phyloP scores from a whole-genome alignment of 2,888 invertebrate genomes.

The Torymus auratus region DNA sequence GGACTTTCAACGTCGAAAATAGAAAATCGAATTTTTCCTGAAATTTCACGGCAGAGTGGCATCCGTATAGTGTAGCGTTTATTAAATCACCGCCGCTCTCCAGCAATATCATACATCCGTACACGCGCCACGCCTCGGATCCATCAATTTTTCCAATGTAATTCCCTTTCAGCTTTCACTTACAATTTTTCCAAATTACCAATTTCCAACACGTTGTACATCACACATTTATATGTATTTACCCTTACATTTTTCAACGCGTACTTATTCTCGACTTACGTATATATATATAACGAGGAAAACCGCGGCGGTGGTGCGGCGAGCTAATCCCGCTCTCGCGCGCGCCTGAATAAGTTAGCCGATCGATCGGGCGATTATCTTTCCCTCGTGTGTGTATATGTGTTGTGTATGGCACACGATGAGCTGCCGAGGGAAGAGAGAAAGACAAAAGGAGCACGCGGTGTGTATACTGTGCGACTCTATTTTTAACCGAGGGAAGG shows the following conservation, averaged over 20 bases:
- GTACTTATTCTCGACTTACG: no score
- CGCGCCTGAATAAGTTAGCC: conserved; percentile 50
- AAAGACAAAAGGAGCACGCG: background rate
- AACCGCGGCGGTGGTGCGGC: no score
- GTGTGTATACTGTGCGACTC: no score
- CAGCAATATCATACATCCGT: no score
- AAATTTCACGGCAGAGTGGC: background rate
- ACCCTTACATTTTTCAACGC: no score
- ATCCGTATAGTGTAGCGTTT: background rate
- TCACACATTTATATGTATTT: no score
- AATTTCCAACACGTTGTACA: no score
- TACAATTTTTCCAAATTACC: no score
- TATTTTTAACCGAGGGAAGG: conserved; percentile 19
- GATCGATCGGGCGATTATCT: conserved; percentile 54
- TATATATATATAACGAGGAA: no score
- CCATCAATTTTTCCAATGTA: no score
- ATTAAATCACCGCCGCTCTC: background rate
- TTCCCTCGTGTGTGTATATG: background rate
- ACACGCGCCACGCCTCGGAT: no score
- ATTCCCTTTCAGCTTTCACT: no score
- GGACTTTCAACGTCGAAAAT: background rate
- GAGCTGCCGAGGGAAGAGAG: background rate
- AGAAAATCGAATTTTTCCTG: conserved; percentile 35
- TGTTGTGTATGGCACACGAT: background rate
- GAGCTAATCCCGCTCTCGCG: conserved; percentile 14